Base-by-base conservation (phyloP, 2,113 vertebrate species). In the Calyptomena viridis region DNA sequence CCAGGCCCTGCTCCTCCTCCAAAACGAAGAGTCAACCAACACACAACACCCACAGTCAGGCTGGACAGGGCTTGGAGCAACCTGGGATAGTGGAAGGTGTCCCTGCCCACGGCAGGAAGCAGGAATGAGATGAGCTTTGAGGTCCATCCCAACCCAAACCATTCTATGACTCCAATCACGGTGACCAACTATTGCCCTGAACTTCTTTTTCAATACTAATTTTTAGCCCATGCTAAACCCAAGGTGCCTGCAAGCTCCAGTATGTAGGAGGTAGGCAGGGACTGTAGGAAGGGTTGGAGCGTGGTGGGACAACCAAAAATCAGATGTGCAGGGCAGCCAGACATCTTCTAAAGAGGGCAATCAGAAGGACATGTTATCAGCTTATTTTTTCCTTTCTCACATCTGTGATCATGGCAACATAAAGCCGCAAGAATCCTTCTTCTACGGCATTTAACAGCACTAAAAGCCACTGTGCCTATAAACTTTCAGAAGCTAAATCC, bases 221-320 rank as follows among this genome's bases (percentile, higher is more conserved):
- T 84, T 85, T 64, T 14, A 71, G 44, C 1, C 8, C 33, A 22
- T 10, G 31, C 39, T 62, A 33, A 92, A 35, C 8, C 24, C 14
- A 27, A 79, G 22, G 14, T 30, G 35, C 16, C 22, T 33, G 13
- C 69, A 74, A 62, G 35, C 20, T 69, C n/a, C 56, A 64, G 46
- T 21, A 37, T n/a, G 25, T 22, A 35, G 1, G 1, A 77, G 17
- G 46, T 25, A 42, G 33, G 13, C 2, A 46, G 35, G 23, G 14
- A 40, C 27, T 49, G 16, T 2, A 62, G n/a, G 42, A 74, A 37
- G 7, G 52, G 33, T 28, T 11, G 5, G 8, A 5, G 5, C 4
- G 20, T 27, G 28, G 14, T 1, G 1, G 18, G 12, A 80, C 49
- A 74, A 30, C 6, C 2, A 3, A 74, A 75, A 6, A 1, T 10